phyloP scores from a whole-genome alignment of 2,113 vertebrate species.

The Tragelaphus scriptus region DNA sequence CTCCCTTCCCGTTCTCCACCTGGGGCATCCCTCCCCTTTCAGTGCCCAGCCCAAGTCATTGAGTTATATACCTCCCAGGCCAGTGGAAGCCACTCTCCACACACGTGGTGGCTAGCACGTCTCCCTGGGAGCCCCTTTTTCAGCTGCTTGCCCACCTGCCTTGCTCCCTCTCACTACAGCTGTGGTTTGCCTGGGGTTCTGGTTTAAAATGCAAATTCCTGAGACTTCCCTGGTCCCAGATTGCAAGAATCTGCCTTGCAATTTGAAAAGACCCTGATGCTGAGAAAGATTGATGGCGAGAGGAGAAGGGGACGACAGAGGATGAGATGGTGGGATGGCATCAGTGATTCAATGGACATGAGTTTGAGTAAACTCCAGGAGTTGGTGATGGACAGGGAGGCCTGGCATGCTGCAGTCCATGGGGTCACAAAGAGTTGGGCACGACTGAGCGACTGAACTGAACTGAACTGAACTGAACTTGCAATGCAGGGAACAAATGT shows the following conservation, averaged over 20 bases:
- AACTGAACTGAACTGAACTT: neutral
- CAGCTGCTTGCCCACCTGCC: neutral
- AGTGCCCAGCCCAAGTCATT: neutral
- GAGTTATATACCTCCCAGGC: neutral
- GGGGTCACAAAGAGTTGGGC: neutral
- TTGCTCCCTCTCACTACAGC: neutral
- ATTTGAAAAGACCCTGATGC: neutral
- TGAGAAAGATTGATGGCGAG: neutral
- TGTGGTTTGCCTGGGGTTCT: neutral
- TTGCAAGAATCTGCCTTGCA: neutral
- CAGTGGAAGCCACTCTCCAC: neutral
- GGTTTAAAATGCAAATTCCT: neutral
- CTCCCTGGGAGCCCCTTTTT: neutral
- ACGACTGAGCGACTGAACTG: neutral
- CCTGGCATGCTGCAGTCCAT: neutral
- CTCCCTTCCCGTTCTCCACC: neutral
- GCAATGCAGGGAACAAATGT: neutral
- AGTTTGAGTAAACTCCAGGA: neutral
- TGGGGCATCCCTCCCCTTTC: neutral
- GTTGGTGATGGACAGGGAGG: neutral
- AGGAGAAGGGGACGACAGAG: neutral
- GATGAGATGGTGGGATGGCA: neutral
- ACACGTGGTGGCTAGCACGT: accelerated
- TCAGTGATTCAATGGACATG: neutral
- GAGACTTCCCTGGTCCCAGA: neutral